These are phyloP conservation scores for Brachionus koreanus DNA, from an alignment of 1,140 invertebrate species.

Conservation along the genomic window DNA sequence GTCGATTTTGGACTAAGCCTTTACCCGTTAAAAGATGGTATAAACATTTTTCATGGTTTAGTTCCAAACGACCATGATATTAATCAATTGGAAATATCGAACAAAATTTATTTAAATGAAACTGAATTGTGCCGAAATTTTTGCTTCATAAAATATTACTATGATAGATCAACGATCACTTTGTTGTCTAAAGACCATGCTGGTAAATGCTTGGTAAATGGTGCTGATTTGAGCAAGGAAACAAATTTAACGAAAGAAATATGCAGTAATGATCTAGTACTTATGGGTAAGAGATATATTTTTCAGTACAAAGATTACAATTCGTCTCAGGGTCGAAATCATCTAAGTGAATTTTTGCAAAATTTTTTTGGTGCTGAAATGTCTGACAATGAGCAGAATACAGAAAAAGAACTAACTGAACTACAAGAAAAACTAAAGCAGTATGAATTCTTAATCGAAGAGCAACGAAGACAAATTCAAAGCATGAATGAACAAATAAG, in stretches of 20 bases:
- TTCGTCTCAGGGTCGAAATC: not conserved
- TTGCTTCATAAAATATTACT: not conserved
- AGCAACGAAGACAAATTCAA: conserved; percentile 37
- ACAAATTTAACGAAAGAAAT: not conserved
- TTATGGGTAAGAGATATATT: not conserved
- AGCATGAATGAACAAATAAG: conserved; percentile 21
- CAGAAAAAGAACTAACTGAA: not conserved
- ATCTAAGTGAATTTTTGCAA: not conserved
- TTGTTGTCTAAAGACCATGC: not conserved
- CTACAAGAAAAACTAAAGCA: not conserved
- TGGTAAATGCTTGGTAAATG: not conserved
- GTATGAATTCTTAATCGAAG: not conserved
- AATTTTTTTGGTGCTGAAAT: not conserved
- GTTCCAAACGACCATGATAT: not conserved
- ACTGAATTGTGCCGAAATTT: not conserved
- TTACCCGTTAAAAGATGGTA: not conserved
- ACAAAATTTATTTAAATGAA: not conserved
- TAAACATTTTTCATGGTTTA: not conserved
- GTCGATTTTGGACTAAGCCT: not conserved
- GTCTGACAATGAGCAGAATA: not conserved
- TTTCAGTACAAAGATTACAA: conserved; percentile 18
- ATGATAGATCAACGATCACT: not conserved
- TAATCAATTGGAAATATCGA: not conserved
- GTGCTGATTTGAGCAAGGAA: not conserved
- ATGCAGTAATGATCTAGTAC: not conserved